phyloP scores from a whole-genome alignment of 2,888 invertebrate genomes.

The Leptura quadrifasciata region DNA sequence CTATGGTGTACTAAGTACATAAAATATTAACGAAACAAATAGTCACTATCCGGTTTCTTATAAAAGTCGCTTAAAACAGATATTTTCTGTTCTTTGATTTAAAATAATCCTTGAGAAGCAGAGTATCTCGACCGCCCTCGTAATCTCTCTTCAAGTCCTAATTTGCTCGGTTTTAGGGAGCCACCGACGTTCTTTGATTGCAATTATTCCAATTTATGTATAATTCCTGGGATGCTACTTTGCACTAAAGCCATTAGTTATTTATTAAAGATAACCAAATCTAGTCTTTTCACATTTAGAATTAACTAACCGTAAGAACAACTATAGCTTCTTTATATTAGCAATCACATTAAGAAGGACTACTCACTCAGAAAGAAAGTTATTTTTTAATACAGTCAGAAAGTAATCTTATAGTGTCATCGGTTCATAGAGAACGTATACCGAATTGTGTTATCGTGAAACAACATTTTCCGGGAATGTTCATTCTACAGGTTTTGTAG shows the following conservation, averaged over 20 bases:
- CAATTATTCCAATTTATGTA: conserved; percentile 45
- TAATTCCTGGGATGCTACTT: conserved; percentile 39
- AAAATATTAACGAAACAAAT: too few species aligned
- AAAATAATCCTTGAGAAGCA: not conserved
- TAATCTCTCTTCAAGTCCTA: conserved; percentile 28
- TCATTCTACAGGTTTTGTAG: too few species aligned
- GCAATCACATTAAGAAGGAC: not conserved
- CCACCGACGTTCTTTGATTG: conserved; percentile 35
- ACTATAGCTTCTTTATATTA: conserved; percentile 28
- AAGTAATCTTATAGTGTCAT: not conserved
- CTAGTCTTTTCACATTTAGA: conserved; percentile 16
- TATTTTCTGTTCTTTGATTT: not conserved
- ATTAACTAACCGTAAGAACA: conserved; percentile 18
- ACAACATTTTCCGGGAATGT: too few species aligned
- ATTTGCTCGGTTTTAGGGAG: conserved; percentile 37
- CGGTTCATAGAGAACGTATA: too few species aligned
- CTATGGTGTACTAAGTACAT: too few species aligned
- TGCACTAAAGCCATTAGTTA: conserved; percentile 32
- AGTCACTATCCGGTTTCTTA: too few species aligned
- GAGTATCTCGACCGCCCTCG: conserved; percentile 14
- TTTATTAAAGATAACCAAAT: conserved; percentile 28
- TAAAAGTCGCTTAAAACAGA: not conserved
- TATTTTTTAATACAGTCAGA: not conserved
- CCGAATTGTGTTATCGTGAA: too few species aligned
- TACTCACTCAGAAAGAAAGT: too few species aligned